These are phyloP conservation scores for Mixornis gularis DNA, from an alignment of 2,113 vertebrate genomes.

Conservation along the genomic window DNA sequence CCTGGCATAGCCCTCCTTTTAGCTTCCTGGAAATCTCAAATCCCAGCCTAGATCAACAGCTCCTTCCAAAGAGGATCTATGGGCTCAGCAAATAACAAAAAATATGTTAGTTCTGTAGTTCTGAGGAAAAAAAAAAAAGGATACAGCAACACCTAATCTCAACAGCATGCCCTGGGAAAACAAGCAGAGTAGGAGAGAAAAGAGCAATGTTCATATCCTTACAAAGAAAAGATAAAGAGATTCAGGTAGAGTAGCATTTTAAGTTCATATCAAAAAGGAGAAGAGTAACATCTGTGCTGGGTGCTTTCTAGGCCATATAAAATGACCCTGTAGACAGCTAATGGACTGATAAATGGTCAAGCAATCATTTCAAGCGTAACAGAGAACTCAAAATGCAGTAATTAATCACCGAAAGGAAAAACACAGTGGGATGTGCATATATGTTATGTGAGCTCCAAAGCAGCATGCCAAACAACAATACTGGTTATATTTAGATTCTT, in stretches of 20 bases:
- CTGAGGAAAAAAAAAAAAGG: neutral
- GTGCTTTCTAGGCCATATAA: neutral
- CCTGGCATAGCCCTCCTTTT: neutral
- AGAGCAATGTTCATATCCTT: constrained; percentile 69
- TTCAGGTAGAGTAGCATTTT: neutral
- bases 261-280: neutral
- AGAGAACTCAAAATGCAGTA: neutral
- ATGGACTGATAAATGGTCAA: neutral
- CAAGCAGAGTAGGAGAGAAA: constrained; percentile 69
- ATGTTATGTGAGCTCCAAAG: neutral
- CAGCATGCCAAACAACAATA: neutral
- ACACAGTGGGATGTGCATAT: neutral
- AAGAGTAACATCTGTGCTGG: neutral
- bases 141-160: constrained; percentile 84
- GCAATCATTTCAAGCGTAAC: neutral
- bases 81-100: neutral
- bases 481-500: neutral
- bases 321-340: neutral
- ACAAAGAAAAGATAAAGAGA: constrained; percentile 10
- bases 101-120: neutral
- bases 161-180: constrained; percentile 92
- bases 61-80: neutral
- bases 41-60: neutral
- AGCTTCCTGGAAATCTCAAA: neutral
- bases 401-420: neutral